Percentiles rank a stretch among this genome's conserved stretches.
phyloP scores from a whole-genome alignment of 2,888 invertebrate genomes.

The Mactromeris polynyma region DNA sequence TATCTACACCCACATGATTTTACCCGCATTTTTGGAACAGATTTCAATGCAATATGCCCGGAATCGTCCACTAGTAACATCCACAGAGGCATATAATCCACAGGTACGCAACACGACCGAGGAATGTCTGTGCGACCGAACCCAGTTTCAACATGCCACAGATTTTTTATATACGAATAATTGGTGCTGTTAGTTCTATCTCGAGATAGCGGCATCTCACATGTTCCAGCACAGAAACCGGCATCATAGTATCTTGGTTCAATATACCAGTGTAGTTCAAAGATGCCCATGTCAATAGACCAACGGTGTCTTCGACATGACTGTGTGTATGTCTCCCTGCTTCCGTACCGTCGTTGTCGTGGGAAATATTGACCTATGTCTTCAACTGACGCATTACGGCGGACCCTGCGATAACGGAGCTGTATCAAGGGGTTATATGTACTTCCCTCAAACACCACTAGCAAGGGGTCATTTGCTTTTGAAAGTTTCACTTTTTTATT shows the following conservation, averaged over 20 bases:
- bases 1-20: conserved; percentile 55
- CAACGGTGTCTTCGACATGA: conserved; percentile 45
- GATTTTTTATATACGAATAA: conserved; percentile 54
- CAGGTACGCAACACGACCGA: conserved; percentile 52
- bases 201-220: conserved; percentile 32
- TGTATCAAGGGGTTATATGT: conserved; percentile 36
- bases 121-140: conserved; percentile 28
- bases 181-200: conserved; percentile 50
- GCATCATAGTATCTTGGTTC: conserved; percentile 35
- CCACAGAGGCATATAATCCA: conserved; percentile 43
- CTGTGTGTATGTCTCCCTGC: too few species aligned
- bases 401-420: neutral
- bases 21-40: conserved; percentile 53
- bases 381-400: neutral
- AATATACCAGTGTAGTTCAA: conserved; percentile 45
- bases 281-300: conserved; percentile 44
- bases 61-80: conserved; percentile 14
- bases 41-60: conserved; percentile 18
- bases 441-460: conserved; percentile 41
- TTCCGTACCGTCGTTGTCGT: neutral
- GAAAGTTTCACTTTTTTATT: conserved; percentile 25
- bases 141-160: conserved; percentile 41
- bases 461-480: conserved; percentile 29
- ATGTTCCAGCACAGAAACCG: conserved; percentile 47
- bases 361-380: too few species aligned